Base-by-base conservation (phyloP, 2,888 invertebrate species). In the Meteorus cinctellus region DNA sequence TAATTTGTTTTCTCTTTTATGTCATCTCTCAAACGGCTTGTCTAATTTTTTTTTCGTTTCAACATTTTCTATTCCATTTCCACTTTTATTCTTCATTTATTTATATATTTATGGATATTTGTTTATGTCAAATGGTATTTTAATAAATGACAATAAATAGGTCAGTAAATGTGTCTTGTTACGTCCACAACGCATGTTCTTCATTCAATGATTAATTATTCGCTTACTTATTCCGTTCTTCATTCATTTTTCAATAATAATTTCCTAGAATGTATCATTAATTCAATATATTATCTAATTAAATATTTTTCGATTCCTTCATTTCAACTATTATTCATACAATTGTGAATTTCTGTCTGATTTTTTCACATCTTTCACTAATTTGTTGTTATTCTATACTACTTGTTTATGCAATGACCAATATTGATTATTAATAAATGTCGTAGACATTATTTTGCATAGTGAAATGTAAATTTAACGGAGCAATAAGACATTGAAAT, bases 91-190 rank as follows among this genome's bases (percentile, higher is more conserved):
- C 24, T 24, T 24, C 24, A 24, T 24, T 71, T 69, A 65, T 68
- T 75, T 76, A 63, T 59, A 72, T 72, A 63, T 65, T 68, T 67
- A 48, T 41, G 63, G 72, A 45, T 59, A 31, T 72, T 63, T 16
- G 27, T 68, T 69, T 45, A 48, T 55, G 69, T 70, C 72, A 36
- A 71, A 41, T 51, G 62, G 69, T 48, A 81, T 82, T 83, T 83
- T 83, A 83, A 84, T 82, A 84, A 85, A 84, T 85, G 84, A 85
- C 83, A 82, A 80, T 83, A 84, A 85, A 84, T 48, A 48, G 79
- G 78, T 78, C 70, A 78, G 76, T 81, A 85, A 83, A 48, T 48
- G n/a, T n/a, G n/a, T 48, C 82, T 84, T 82, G 78, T 83, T 82
- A 84, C 81, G 81, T 80, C 81, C 81, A 72, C 76, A 80, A 82